Evolutionary conservation across 1,140 invertebrate genomes (phyloP).

Genomic region (Mizuhopecten yessoensis): DNA sequence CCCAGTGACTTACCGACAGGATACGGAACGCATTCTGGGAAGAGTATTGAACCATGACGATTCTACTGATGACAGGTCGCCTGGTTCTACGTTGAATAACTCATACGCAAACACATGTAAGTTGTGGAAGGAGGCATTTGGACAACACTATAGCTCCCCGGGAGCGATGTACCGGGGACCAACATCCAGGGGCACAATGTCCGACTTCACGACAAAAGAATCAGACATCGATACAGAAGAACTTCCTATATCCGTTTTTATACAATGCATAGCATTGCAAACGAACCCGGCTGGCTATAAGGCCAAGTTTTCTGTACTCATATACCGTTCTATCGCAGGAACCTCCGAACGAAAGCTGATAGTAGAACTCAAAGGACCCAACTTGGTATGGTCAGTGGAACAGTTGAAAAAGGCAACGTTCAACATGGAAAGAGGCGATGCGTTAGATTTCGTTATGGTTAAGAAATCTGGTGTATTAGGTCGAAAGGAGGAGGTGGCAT

Average conservation of each 20-base stretch:
- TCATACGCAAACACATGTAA: conserved; percentile 72
- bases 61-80: conserved; percentile 82
- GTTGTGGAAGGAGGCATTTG: conserved; percentile 75
- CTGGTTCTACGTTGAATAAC: conserved; percentile 80
- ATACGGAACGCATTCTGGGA: conserved; percentile 82
- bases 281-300: neutral
- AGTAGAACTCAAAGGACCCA: neutral
- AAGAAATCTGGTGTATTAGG: neutral
- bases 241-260: neutral
- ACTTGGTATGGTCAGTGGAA: neutral
- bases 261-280: neutral
- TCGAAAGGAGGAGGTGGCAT: neutral
- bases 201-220: conserved; percentile 60
- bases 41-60: conserved; percentile 82
- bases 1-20: conserved; percentile 81
- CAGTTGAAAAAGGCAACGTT: neutral
- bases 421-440: neutral
- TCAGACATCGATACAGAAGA: neutral
- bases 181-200: conserved; percentile 69
- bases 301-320: neutral
- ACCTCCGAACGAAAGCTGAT: neutral
- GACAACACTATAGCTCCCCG: conserved; percentile 74
- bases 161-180: conserved; percentile 82
- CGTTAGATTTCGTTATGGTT: neutral
- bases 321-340: neutral